phyloP scores from a whole-genome alignment of 1,140 invertebrate genomes.

The Drosophila mauritiana region DNA sequence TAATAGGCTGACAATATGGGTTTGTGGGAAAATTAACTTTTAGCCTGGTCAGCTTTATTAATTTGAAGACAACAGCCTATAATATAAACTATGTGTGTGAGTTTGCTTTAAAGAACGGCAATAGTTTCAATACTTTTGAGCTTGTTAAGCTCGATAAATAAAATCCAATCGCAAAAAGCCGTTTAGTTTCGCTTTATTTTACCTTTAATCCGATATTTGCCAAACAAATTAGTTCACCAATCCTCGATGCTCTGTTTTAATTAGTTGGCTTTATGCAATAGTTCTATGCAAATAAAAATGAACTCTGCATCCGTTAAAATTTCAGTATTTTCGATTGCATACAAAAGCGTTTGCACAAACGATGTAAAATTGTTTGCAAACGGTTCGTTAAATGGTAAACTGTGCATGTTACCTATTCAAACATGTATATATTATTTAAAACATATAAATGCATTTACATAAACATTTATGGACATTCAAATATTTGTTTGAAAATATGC shows the following conservation, averaged over 20 bases:
- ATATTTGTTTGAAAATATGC: no score
- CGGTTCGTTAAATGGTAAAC: background rate
- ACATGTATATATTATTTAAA: constrained; percentile 6
- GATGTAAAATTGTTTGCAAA: constrained; percentile 4
- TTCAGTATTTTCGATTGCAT: background rate
- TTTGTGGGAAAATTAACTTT: constrained; percentile 8
- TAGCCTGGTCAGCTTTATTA: constrained; percentile 1
- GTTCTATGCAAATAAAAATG: background rate
- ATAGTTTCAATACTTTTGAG: background rate
- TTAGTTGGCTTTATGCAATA: constrained; percentile 23
- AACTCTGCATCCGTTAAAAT: background rate
- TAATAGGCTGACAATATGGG: constrained; percentile 9
- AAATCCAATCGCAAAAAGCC: background rate
- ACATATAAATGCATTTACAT: background rate
- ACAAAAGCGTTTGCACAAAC: constrained; percentile 7
- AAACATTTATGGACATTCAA: background rate
- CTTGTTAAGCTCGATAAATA: no score
- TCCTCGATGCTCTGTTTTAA: background rate
- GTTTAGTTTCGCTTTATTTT: background rate
- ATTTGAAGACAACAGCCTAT: background rate
- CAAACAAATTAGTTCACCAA: constrained; percentile 9
- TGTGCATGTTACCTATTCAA: background rate
- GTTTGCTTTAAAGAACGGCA: background rate
- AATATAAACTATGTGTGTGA: background rate
- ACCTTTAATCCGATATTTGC: constrained; percentile 10